Evolutionary conservation across 2,888 invertebrate species (phyloP), one percentile per base, ranked within the genome.

Genomic region (Andrena bucephala): DNA sequence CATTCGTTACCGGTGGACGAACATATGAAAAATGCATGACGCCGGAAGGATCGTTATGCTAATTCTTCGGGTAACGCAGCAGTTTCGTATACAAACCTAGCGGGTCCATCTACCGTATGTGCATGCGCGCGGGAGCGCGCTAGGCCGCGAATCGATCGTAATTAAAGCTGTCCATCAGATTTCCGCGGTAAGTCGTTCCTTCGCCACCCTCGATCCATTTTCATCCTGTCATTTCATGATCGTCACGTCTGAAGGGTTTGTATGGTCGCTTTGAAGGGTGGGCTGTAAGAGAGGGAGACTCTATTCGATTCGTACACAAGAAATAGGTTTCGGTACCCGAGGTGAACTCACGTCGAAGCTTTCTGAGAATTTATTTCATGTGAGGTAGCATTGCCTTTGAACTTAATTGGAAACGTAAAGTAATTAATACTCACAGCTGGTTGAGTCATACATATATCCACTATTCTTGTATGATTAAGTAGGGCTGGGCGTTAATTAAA

Each of bases 1-100:
- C 74, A 80, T 66, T 84, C 82, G 79, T 86, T 84, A 84, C 79
- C 67, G 48, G n/a, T 57, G 74, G 71, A 74, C 72, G 81, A 73
- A 63, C 75, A 33, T 81, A 87, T 87, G 87, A 87, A 87, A 87
- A 87, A 87, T 87, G 87, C 85, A 87, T 87, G 86, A 77, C 72
- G 84, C 81, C 77, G 83, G 79, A 80, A 87, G 86, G 79, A 87
- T 86, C 83, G 86, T 87, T 87, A 87, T 87, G 88, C 85, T 85
- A 87, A 87, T 87, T 77, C 70, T 27, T 70, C 65, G 63, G 63
- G 62, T 42, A 63, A 67, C 70, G 71, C 66, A 75, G 57, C 33
- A 71, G 48, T 75, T 83, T 82, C 76, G 77, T 75, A 68, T 74
- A 65, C 74, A 84, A 84, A 81, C 65, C 13, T 48, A 31, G 24